Conservation (phyloP, 2,797 vertebrate genomes). For the Melanotaenia nigrans region DNA sequence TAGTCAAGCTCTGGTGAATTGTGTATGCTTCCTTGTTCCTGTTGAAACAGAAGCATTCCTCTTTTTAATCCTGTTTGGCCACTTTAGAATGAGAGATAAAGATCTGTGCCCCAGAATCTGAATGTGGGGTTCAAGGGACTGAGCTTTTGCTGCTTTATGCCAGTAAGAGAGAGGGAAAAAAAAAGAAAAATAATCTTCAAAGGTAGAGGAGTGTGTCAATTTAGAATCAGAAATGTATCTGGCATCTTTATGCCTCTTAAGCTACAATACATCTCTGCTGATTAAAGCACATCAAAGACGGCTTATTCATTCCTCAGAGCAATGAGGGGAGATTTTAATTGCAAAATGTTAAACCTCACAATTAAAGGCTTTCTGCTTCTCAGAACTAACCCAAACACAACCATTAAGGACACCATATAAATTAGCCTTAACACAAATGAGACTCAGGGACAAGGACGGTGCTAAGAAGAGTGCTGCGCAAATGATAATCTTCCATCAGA, state of each 20-base stretch:
- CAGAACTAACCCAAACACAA: conserved; percentile 90
- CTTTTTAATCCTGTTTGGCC: conserved; percentile 86
- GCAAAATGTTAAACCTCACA: conserved; percentile 96
- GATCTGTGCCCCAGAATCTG: conserved; percentile 81
- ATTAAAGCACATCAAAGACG: conserved; percentile 94
- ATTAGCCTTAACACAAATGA: conserved; percentile 79
- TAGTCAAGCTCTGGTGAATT: conserved; percentile 77
- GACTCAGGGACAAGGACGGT: conserved; percentile 71
- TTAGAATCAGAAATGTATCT: conserved; percentile 90
- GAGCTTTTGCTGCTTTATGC: conserved; percentile 78
- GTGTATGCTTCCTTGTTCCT: conserved; percentile 71
- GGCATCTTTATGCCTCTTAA: conserved; percentile 92
- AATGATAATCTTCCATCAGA: conserved; percentile 81
- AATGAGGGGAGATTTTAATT: conserved; percentile 96
- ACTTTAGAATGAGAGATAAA: conserved; percentile 82
- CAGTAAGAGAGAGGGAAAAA: conserved; percentile 34
- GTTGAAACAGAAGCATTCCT: conserved; percentile 76
- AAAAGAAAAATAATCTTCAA: conserved; percentile 82
- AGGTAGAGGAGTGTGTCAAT: conserved; percentile 85
- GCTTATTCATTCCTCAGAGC: conserved; percentile 90
- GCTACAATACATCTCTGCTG: conserved; percentile 93
- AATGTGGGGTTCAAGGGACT: conserved; percentile 80
- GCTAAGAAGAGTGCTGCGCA: conserved; percentile 70
- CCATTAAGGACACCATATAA: conserved; percentile 88
- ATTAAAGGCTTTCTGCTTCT: conserved; percentile 93